Evolutionary conservation across 1,140 invertebrate genomes (phyloP).

Genomic region (Protaetia brevitarsis): DNA sequence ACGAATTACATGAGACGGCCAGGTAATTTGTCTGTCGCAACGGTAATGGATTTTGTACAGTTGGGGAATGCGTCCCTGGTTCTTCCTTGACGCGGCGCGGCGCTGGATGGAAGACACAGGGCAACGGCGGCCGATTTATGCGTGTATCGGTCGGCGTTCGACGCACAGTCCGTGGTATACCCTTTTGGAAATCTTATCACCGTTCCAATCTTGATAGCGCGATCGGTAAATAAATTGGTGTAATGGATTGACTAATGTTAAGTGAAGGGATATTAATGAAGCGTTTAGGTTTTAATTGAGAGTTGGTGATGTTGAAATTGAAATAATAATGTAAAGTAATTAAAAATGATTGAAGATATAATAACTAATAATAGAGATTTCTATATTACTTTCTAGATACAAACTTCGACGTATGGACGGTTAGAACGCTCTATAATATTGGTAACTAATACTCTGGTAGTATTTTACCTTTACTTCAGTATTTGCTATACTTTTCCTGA

Average conservation of each 20-base stretch:
- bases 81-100: not conserved
- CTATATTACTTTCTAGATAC: too few relatives aligned
- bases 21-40: conserved; percentile 41
- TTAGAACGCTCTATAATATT: too few relatives aligned
- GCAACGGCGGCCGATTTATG: not conserved
- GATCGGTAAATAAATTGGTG: conserved; percentile 15
- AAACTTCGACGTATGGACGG: too few relatives aligned
- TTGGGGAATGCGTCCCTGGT: not conserved
- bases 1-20: conserved; percentile 44
- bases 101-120: not conserved
- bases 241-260: conserved; percentile 27
- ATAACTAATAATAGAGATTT: too few relatives aligned
- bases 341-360: too few relatives aligned
- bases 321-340: too few relatives aligned
- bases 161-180: too few relatives aligned
- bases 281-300: conserved; percentile 1
- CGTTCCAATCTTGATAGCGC: not conserved
- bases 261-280: conserved; percentile 13
- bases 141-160: not conserved
- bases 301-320: too few relatives aligned
- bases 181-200: conserved; percentile 22
- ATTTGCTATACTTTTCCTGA: too few relatives aligned
- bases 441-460: too few relatives aligned
- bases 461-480: too few relatives aligned
- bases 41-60: conserved; percentile 37